Conservation (phyloP, 2,888 invertebrate genomes). For the Dexiosoma caninum region DNA sequence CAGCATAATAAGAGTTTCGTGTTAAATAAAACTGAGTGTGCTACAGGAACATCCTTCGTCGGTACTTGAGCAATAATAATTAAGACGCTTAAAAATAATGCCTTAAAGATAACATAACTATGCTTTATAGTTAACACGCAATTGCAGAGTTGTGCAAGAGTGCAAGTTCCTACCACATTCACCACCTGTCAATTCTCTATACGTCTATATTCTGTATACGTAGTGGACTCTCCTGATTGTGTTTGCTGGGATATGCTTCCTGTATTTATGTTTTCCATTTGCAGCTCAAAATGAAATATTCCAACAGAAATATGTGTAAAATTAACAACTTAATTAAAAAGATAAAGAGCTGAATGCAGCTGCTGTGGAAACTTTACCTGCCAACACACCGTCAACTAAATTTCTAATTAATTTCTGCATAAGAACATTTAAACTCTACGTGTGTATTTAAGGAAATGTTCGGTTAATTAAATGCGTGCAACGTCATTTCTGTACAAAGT, state of each 20-base stretch:
- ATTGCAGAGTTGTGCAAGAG: no score
- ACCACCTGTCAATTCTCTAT: no score
- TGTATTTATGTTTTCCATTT: conserved; percentile 27
- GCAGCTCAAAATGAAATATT: conserved; percentile 14
- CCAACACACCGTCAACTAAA: conserved; percentile 29
- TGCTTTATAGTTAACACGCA: no score
- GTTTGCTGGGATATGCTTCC: not conserved
- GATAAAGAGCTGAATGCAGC: conserved; percentile 65
- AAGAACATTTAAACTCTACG: conserved; percentile 53
- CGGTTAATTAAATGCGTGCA: conserved; percentile 51
- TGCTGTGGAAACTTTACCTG: conserved; percentile 67
- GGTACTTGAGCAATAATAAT: no score
- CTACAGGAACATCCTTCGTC: no score
- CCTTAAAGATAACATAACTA: no score
- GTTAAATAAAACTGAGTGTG: no score
- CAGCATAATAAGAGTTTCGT: no score
- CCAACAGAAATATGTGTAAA: conserved; percentile 69
- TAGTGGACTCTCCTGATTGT: no score
- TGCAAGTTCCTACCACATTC: no score
- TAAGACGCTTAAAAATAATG: no score
- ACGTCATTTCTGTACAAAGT: not conserved
- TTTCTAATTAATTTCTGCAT: conserved; percentile 14
- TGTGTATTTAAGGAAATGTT: conserved; percentile 56
- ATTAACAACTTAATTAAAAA: conserved; percentile 77
- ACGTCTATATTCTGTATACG: no score